Conservation (phyloP, 2,888 invertebrate species). For the Parthenolecanium corni region DNA sequence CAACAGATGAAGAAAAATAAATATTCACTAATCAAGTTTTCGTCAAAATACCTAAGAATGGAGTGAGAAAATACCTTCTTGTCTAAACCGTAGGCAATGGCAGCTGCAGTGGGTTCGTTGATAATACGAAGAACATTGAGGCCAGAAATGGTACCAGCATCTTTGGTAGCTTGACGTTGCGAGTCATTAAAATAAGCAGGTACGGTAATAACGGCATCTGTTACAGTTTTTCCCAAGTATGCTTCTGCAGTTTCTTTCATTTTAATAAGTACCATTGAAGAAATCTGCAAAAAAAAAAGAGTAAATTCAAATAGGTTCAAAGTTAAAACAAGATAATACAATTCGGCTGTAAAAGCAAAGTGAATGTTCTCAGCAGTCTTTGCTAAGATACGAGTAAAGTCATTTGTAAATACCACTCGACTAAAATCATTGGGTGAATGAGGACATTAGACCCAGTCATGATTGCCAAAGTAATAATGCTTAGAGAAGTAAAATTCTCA, state of each 20-base stretch:
- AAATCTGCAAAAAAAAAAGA: constrained; percentile 32
- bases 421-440: too few species aligned
- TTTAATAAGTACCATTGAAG: constrained; percentile 79
- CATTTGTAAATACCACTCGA: too few species aligned
- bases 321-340: too few species aligned
- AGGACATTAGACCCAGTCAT: too few species aligned
- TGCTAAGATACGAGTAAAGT: too few species aligned
- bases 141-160: constrained; percentile 77
- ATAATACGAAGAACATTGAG: constrained; percentile 55
- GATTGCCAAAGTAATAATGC: too few species aligned
- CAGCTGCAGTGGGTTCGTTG: constrained; percentile 56
- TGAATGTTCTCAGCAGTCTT: too few species aligned
- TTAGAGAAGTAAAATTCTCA: background rate
- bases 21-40: too few species aligned
- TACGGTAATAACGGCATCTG: constrained; percentile 79
- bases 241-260: constrained; percentile 90
- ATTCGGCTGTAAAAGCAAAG: too few species aligned
- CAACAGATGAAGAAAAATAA: too few species aligned
- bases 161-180: constrained; percentile 84
- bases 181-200: constrained; percentile 88
- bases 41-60: background rate
- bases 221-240: constrained; percentile 69
- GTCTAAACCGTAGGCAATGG: constrained; percentile 82
- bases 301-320: too few species aligned
- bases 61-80: constrained; percentile 47